These are phyloP conservation scores for Drosophila greeni DNA, from an alignment of 2,888 invertebrate genomes.

Conservation along the genomic window DNA sequence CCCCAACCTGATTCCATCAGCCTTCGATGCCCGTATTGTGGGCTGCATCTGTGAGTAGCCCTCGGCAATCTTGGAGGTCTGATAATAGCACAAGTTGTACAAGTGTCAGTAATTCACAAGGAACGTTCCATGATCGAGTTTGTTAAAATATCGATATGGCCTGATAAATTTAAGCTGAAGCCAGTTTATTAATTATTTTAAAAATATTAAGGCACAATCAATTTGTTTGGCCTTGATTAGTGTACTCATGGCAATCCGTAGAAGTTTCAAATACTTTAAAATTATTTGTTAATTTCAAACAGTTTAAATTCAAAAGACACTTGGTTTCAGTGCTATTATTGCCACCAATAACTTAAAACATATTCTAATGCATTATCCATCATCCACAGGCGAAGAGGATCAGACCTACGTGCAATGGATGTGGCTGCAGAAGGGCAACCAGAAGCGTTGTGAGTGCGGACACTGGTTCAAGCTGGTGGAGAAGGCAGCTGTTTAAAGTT, in stretches of 20 bases:
- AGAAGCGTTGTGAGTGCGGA: slow-evolving; percentile 96
- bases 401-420: slow-evolving; percentile 94
- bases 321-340: slow-evolving; percentile 4
- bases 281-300: neutral
- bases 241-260: neutral
- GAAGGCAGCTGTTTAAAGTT: slow-evolving; percentile 84
- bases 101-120: neutral
- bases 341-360: neutral
- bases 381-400: slow-evolving; percentile 88
- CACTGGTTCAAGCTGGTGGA: slow-evolving; percentile 96
- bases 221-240: neutral
- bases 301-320: neutral
- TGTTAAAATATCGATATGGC: neutral
- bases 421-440: slow-evolving; percentile 93
- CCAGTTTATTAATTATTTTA: neutral
- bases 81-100: neutral
- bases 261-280: neutral
- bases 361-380: neutral
- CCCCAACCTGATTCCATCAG: slow-evolving; percentile 94
- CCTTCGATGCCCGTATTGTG: slow-evolving; percentile 92
- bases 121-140: neutral
- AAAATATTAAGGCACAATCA: too few relatives aligned
- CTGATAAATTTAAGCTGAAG: neutral
- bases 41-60: slow-evolving; percentile 91
- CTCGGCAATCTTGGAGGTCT: neutral